A percentile compares a stretch with the other conserved stretches of the same genome.
Conservation (phyloP, 2,888 invertebrate species). For the Silvanus unidentatus region DNA sequence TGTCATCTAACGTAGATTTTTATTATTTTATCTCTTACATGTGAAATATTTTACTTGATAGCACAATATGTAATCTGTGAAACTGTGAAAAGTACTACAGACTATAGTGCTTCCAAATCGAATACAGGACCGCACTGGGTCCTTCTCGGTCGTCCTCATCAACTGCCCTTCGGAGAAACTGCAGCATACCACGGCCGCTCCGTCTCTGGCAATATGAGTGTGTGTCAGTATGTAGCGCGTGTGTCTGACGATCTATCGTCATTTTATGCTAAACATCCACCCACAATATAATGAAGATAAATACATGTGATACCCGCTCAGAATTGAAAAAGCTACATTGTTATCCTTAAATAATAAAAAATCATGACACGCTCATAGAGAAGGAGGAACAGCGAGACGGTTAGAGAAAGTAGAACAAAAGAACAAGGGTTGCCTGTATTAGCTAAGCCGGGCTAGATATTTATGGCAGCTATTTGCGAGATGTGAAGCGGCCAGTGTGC, state of each 20-base stretch:
- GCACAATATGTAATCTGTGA: too few species aligned
- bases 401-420: conserved; percentile 24
- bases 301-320: conserved; percentile 6
- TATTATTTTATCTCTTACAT: too few species aligned
- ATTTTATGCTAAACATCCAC: conserved; percentile 2
- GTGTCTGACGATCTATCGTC: conserved; percentile 2
- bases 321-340: conserved; percentile 23
- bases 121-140: too few species aligned
- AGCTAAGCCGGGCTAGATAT: conserved; percentile 38
- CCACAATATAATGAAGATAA: conserved; percentile 7
- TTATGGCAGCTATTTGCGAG: conserved; percentile 42
- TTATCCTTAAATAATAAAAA: conserved; percentile 25
- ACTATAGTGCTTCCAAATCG: too few species aligned
- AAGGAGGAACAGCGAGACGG: conserved; percentile 16
- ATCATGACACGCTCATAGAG: conserved; percentile 24
- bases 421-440: conserved; percentile 28
- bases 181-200: too few species aligned
- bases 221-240: too few species aligned
- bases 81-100: too few species aligned
- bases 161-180: too few species aligned
- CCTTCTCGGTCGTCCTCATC: too few species aligned
- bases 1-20: background rate
- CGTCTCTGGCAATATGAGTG: too few species aligned
- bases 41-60: too few species aligned
- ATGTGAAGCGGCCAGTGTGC: conserved; percentile 39